A percentile compares a stretch with the other conserved stretches of the same genome.
phyloP scores from a whole-genome alignment of 2,113 vertebrate genomes.

The Verasper variegatus region DNA sequence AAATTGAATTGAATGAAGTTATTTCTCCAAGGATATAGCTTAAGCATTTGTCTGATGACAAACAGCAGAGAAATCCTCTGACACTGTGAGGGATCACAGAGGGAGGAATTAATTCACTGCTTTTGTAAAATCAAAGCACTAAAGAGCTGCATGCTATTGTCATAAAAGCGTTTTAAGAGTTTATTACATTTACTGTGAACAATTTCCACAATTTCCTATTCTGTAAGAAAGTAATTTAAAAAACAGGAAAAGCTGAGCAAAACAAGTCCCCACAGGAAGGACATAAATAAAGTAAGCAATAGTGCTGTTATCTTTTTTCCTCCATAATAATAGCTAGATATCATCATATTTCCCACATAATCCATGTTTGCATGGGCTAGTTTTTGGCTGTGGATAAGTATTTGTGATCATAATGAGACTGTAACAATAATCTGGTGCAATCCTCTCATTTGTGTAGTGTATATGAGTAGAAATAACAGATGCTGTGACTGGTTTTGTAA shows the following conservation, averaged over 20 bases:
- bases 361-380: not conserved
- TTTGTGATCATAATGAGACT: not conserved
- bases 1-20: conserved; percentile 72
- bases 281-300: not conserved
- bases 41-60: conserved; percentile 71
- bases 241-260: not conserved
- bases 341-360: not conserved
- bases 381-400: not conserved
- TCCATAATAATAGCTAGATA: not conserved
- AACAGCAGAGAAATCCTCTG: conserved; percentile 63
- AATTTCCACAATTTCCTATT: not conserved
- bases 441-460: not conserved
- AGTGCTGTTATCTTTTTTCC: not conserved
- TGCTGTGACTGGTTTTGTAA: not conserved
- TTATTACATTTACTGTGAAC: conserved; percentile 50
- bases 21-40: conserved; percentile 70
- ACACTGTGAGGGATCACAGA: conserved; percentile 58
- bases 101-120: conserved; percentile 52
- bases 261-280: conserved; percentile 1
- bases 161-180: conserved; percentile 43
- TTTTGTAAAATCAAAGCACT: conserved; percentile 55
- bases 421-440: not conserved
- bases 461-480: not conserved
- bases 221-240: not conserved
- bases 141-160: conserved; percentile 49